Evolutionary conservation across 1,140 invertebrate species (phyloP).

Genomic region (Maniola jurtina): DNA sequence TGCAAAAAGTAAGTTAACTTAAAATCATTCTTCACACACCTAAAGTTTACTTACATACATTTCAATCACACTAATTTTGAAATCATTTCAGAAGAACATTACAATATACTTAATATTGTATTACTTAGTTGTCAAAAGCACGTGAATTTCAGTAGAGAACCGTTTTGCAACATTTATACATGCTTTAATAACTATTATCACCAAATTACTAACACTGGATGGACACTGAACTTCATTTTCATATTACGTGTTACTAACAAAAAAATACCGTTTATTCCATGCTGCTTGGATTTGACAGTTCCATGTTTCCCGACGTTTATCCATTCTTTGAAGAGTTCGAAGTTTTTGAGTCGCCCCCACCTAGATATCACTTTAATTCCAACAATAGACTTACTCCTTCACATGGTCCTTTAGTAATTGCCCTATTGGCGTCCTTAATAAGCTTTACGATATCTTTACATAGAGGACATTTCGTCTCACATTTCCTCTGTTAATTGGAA

Average conservation of each 20-base stretch:
- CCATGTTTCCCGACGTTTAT: conserved; percentile 66
- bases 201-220: background rate
- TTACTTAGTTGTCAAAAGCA: background rate
- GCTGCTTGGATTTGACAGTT: conserved; percentile 53
- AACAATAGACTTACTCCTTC: conserved; percentile 16
- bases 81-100: background rate
- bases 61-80: background rate
- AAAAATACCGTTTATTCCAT: conserved; percentile 41
- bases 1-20: conserved; percentile 84
- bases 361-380: conserved; percentile 52
- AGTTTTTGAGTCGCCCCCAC: conserved; percentile 67
- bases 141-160: background rate
- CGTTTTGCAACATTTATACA: background rate
- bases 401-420: conserved; percentile 12
- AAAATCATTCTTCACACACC: background rate
- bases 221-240: background rate
- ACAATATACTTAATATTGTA: too few species aligned
- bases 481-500: conserved; percentile 19
- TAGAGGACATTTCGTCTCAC: conserved; percentile 17
- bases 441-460: conserved; percentile 31
- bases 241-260: conserved; percentile 13
- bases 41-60: too few species aligned
- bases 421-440: conserved; percentile 34
- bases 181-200: background rate
- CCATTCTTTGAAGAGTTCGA: conserved; percentile 73